These are phyloP conservation scores for Chorisops tibialis DNA, from an alignment of 2,888 invertebrate genomes.

Conservation along the genomic window DNA sequence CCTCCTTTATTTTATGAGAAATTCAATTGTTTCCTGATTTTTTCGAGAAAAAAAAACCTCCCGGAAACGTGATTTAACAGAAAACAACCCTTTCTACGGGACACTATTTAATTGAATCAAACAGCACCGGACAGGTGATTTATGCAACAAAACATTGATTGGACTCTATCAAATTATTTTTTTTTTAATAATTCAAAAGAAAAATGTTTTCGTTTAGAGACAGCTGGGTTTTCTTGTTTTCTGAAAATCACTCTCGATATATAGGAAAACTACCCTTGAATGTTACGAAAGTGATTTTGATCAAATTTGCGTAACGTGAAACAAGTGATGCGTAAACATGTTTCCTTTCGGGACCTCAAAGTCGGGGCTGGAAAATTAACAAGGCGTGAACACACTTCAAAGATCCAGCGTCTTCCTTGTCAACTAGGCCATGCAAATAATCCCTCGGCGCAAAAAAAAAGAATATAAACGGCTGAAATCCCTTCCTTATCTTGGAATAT, in stretches of 20 bases:
- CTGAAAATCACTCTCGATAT: neutral
- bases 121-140: constrained; percentile 12
- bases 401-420: neutral
- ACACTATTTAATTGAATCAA: neutral
- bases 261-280: neutral
- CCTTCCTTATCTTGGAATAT: neutral
- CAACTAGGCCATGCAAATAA: constrained; percentile 10
- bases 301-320: constrained; percentile 31
- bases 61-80: constrained; percentile 24
- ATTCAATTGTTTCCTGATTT: constrained; percentile 2
- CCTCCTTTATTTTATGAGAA: neutral
- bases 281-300: constrained; percentile 25
- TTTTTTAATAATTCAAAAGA: neutral
- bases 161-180: neutral
- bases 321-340: constrained; percentile 32
- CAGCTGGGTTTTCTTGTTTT: neutral
- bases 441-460: too few relatives aligned
- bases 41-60: constrained; percentile 5
- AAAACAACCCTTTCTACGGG: constrained; percentile 15
- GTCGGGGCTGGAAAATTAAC: constrained; percentile 30
- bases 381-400: constrained; percentile 31
- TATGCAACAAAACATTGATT: neutral
- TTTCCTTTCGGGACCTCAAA: constrained; percentile 4
- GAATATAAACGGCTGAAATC: too few relatives aligned
- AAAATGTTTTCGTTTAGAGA: too few relatives aligned